phyloP scores from a whole-genome alignment of 2,888 invertebrate species.

The Leistus spinibarbis region DNA sequence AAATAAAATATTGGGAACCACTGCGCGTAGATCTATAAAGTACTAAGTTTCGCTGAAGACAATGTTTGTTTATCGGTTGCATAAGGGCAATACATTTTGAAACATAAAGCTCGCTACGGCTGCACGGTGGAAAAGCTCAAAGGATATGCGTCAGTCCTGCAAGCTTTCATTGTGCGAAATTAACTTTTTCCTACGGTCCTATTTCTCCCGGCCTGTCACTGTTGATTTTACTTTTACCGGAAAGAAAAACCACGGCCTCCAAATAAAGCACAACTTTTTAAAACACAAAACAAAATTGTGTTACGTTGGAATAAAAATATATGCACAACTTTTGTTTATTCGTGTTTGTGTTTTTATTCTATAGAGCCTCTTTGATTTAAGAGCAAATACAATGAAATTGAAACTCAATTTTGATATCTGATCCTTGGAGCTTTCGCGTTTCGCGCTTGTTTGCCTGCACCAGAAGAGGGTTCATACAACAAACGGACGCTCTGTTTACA shows the following conservation, averaged over 20 bases:
- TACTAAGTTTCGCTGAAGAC: too few relatives aligned
- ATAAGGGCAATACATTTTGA: too few relatives aligned
- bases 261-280: not conserved
- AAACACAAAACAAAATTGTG: not conserved
- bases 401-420: not conserved
- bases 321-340: not conserved
- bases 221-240: constrained; percentile 9
- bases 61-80: too few relatives aligned
- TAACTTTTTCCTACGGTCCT: constrained; percentile 24
- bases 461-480: not conserved
- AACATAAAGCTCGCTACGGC: not conserved
- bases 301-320: not conserved
- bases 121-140: not conserved
- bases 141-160: constrained; percentile 24
- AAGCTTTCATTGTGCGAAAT: constrained; percentile 29
- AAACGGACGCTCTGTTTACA: not conserved
- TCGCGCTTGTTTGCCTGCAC: not conserved
- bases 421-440: not conserved
- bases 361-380: not conserved
- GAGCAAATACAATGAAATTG: not conserved
- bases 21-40: too few relatives aligned
- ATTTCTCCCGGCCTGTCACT: constrained; percentile 10
- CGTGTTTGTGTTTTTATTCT: too few relatives aligned
- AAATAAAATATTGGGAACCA: too few relatives aligned
- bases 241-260: not conserved